These are phyloP conservation scores for Agrochola macilenta DNA, from an alignment of 2,888 invertebrate genomes.

Conservation along the genomic window DNA sequence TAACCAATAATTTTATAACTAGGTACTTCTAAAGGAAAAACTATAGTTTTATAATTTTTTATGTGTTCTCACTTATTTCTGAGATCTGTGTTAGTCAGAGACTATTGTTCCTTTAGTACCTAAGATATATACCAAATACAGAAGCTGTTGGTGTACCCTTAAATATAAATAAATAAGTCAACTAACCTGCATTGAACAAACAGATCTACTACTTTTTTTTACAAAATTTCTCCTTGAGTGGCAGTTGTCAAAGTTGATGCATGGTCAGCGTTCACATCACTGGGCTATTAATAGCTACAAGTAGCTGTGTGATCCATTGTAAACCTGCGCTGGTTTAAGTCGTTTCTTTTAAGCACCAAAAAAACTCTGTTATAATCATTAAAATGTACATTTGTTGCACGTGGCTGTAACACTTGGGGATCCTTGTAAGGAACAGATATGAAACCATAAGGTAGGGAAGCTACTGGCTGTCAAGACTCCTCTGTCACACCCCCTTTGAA, in stretches of 20 bases:
- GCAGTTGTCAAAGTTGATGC: background rate
- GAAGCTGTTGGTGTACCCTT: no score
- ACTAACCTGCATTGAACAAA: background rate
- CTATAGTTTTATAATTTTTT: background rate
- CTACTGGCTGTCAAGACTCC: conserved; percentile 45
- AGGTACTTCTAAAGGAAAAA: no score
- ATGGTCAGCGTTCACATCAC: background rate
- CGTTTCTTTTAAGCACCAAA: conserved; percentile 16
- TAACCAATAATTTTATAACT: background rate
- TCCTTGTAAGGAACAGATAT: conserved; percentile 33
- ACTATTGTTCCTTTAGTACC: no score
- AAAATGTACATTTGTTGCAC: conserved; percentile 44
- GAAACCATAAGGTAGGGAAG: conserved; percentile 34
- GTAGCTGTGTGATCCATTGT: background rate
- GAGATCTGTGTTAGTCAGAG: background rate
- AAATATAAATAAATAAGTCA: no score
- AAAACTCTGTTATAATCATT: conserved; percentile 9
- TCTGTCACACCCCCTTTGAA: conserved; percentile 33
- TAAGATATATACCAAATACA: no score
- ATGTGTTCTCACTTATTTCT: background rate
- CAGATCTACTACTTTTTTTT: background rate
- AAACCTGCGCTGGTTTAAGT: background rate
- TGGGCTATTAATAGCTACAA: background rate
- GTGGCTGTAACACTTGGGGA: conserved; percentile 47
- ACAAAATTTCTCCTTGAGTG: background rate